A percentile compares a stretch with the other conserved stretches of the same genome.
phyloP scores from a whole-genome alignment of 1,140 invertebrate genomes.

The Drosophila busckii region DNA sequence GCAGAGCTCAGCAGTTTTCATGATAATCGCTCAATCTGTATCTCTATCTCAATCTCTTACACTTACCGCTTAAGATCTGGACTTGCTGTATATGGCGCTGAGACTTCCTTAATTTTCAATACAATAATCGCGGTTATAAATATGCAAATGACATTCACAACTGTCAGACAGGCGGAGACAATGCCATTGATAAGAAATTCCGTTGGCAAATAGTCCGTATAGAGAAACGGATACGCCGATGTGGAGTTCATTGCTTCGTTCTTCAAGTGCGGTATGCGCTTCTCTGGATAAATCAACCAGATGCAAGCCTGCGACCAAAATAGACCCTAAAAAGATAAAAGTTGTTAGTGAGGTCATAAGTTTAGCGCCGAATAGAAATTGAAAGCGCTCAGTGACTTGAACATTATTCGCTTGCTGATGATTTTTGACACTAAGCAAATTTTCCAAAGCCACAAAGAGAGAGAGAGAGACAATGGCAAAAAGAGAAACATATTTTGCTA shows the following conservation, averaged over 20 bases:
- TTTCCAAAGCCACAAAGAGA: not conserved
- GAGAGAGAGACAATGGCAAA: conserved; percentile 4
- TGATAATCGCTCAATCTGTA: conserved; percentile 8
- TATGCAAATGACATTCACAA: conserved; percentile 92
- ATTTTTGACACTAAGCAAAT: too few relatives aligned
- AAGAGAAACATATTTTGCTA: not conserved
- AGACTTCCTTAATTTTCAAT: conserved; percentile 93
- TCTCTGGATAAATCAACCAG: conserved; percentile 84
- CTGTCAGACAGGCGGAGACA: conserved; percentile 88
- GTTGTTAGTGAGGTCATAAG: conserved; percentile 45
- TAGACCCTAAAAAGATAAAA: conserved; percentile 82
- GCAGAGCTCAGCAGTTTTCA: conserved; percentile 20
- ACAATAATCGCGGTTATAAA: conserved; percentile 90
- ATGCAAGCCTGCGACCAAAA: conserved; percentile 87
- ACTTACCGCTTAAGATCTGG: conserved; percentile 84
- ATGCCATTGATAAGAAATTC: conserved; percentile 89
- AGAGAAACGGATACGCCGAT: conserved; percentile 83
- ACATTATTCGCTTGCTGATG: too few relatives aligned
- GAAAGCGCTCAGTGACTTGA: too few relatives aligned
- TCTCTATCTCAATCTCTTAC: not conserved
- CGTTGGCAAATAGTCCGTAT: conserved; percentile 85
- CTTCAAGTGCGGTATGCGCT: conserved; percentile 84
- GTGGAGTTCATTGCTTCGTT: conserved; percentile 83
- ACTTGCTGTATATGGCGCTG: conserved; percentile 87
- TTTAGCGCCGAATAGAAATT: conserved; percentile 53